Evolutionary conservation across 2,888 invertebrate species (phyloP), one percentile per base, ranked within the genome.

Genomic region (Pterostichus madidus): DNA sequence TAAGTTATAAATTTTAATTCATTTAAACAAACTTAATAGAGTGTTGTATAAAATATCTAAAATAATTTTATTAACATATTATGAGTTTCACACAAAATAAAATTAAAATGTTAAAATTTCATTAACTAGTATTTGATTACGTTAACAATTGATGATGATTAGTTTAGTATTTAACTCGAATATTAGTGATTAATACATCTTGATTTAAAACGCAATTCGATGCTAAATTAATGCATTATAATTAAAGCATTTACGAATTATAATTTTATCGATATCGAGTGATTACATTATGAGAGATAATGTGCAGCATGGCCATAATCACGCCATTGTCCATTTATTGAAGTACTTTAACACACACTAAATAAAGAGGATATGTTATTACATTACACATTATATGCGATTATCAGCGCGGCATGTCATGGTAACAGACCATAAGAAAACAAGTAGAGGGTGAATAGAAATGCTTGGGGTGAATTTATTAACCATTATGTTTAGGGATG

Each of bases 401-500:
- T 71, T 71, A 71, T 71, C 68, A 24, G 68, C 68, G 15, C 8
- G 24, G 15, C 44, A 44, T 44, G 17, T 39, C 68, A 71, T 71
- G 68, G 11, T 8, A 71, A 44, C 15, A 8, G 44, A 17, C 68
- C n/a, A 17, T 71, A 71, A 71, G 68, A 44, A 39, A 71, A 44
- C 68, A 71, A 71, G 68, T 71, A 39, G 35, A 68, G 15, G 44
- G 15, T 15, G 44, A 44, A 71, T 44, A 44, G 68, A 71, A 56
- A 71, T 71, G 17, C 44, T 17, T 32, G 17, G 15, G 68, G 68
- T n/a, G 68, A 71, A 71, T 71, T 71, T 71, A 71, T 71, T 71
- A 71, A 13, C 68, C 39, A 71, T 71, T 71, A 71, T 17, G 68
- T 39, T 71, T 44, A 71, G 68, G 68, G 68, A 71, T 71, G 68